phyloP scores from a whole-genome alignment of 2,888 invertebrate species.

The Mythimna pallens region DNA sequence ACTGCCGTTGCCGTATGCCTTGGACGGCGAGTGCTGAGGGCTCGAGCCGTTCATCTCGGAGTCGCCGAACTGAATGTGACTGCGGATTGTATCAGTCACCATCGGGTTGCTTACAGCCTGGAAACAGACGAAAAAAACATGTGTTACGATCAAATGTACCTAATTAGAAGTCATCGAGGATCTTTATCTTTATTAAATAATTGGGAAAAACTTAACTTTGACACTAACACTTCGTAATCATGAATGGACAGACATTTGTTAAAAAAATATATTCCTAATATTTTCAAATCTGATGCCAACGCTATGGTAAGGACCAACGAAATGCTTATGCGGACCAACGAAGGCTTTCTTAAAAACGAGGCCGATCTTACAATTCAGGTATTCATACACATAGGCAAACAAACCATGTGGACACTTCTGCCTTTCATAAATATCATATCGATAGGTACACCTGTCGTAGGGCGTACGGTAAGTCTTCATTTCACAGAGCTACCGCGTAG shows the following conservation, averaged over 20 bases:
- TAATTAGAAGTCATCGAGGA: not conserved
- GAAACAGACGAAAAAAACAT: constrained; percentile 61
- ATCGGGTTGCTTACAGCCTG: constrained; percentile 86
- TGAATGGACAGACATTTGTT: not conserved
- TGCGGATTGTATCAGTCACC: constrained; percentile 91
- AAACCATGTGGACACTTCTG: not conserved
- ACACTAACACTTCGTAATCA: not conserved
- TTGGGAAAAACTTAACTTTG: not conserved
- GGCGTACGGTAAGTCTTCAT: constrained; percentile 1
- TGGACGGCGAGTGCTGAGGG: constrained; percentile 80
- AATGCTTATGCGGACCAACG: no score
- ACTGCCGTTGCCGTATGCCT: constrained; percentile 81
- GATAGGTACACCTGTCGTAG: constrained; percentile 1
- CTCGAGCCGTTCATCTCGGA: constrained; percentile 81
- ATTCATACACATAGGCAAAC: not conserved
- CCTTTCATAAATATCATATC: constrained; percentile 10
- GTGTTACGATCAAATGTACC: not conserved
- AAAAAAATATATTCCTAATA: no score
- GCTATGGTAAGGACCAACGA: no score
- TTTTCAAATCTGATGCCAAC: no score
- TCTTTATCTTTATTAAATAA: not conserved
- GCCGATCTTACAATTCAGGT: not conserved
- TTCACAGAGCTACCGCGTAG: not conserved
- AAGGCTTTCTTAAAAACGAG: no score
- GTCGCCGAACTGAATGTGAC: constrained; percentile 91